Evolutionary conservation across 1,140 invertebrate species (phyloP).

Genomic region (Stenopsyche tienmushanensis): DNA sequence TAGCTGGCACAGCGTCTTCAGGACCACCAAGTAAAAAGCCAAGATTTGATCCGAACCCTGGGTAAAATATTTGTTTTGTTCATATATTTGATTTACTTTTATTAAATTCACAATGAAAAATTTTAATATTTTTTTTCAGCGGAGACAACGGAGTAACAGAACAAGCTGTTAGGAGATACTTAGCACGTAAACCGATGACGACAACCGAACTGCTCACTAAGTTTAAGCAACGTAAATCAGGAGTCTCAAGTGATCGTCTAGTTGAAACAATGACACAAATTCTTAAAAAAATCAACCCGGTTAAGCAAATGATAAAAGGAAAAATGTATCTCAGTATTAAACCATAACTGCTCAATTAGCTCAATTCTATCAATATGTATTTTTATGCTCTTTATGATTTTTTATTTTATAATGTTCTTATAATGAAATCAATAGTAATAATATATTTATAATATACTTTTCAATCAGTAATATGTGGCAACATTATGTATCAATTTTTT

Average conservation of each 20-base stretch:
- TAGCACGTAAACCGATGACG: slow-evolving; percentile 94
- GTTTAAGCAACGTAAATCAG: slow-evolving; percentile 94
- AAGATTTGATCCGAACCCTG: slow-evolving; percentile 47
- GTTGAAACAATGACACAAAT: slow-evolving; percentile 93
- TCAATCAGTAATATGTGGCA: neutral
- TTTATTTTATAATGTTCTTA: too few species aligned
- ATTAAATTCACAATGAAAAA: too few species aligned
- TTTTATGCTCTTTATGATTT: neutral
- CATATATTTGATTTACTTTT: neutral
- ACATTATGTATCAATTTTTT: too few species aligned
- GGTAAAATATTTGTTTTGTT: slow-evolving; percentile 40
- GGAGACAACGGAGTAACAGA: slow-evolving; percentile 91
- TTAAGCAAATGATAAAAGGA: slow-evolving; percentile 88
- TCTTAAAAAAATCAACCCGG: slow-evolving; percentile 91
- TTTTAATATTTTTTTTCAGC: slow-evolving; percentile 22
- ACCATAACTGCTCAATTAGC: slow-evolving; percentile 41
- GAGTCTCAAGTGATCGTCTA: slow-evolving; percentile 83
- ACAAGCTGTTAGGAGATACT: slow-evolving; percentile 88
- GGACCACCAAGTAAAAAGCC: slow-evolving; percentile 45
- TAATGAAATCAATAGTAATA: neutral
- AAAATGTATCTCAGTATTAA: slow-evolving; percentile 94
- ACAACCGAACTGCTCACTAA: slow-evolving; percentile 92
- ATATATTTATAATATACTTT: neutral
- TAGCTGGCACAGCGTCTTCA: slow-evolving; percentile 42
- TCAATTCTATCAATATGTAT: neutral